These are phyloP conservation scores for Diploptera punctata DNA, from an alignment of 2,888 invertebrate species.

Conservation along the genomic window DNA sequence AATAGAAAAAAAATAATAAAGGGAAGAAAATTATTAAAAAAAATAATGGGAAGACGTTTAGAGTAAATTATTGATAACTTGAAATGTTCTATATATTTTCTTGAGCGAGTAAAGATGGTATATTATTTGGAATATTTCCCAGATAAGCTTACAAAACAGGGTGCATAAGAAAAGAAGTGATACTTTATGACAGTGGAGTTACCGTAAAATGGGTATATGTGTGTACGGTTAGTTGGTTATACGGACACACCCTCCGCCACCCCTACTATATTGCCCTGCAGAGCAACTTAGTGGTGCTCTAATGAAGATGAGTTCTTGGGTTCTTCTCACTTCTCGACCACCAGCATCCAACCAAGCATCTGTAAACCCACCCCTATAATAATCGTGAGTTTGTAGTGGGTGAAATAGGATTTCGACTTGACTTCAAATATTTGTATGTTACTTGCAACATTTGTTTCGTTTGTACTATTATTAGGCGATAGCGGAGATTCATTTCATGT, in stretches of 20 bases:
- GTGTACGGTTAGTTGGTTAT: neutral
- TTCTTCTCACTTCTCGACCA: neutral
- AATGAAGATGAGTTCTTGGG: constrained; percentile 38
- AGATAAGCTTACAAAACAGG: neutral
- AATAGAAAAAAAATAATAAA: no score
- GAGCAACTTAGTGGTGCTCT: neutral
- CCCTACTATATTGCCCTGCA: constrained; percentile 20
- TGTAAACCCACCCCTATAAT: constrained; percentile 20
- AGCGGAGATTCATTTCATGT: no score
- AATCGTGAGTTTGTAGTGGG: constrained; percentile 28
- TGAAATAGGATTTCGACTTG: constrained; percentile 12
- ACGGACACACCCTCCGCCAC: neutral
- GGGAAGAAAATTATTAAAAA: no score
- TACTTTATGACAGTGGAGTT: constrained; percentile 4
- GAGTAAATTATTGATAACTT: no score
- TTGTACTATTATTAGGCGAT: no score
- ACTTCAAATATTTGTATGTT: no score
- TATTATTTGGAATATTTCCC: neutral
- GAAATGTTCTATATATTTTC: no score
- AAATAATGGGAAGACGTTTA: no score
- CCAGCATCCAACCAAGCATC: neutral
- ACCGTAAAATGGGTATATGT: neutral
- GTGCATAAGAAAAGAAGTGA: neutral
- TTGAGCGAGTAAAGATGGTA: no score
- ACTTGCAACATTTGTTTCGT: no score